phyloP scores from a whole-genome alignment of 1,140 invertebrate species.

The Scaptomyza hsui region DNA sequence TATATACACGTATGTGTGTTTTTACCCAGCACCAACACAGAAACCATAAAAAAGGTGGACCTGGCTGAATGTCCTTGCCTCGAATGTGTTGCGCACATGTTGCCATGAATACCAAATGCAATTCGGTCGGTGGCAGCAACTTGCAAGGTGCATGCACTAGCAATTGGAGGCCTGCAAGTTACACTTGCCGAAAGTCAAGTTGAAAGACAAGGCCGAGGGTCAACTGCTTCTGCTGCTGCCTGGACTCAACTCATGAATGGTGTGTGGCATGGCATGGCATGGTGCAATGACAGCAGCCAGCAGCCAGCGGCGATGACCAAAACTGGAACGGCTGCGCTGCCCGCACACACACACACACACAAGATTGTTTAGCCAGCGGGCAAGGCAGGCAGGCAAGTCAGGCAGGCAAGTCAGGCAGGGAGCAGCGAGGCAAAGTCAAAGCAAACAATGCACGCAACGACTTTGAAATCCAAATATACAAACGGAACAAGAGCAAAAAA shows the following conservation, averaged over 20 bases:
- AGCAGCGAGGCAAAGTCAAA: conserved; percentile 18
- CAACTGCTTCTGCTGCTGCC: conserved; percentile 49
- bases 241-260: neutral
- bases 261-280: neutral
- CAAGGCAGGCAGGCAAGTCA: conserved; percentile 24
- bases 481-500: too few relatives aligned
- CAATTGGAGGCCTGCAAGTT: conserved; percentile 35
- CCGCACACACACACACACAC: conserved; percentile 51
- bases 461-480: conserved; percentile 45
- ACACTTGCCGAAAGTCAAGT: conserved; percentile 71
- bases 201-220: conserved; percentile 76
- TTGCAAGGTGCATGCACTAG: conserved; percentile 18
- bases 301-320: conserved; percentile 24
- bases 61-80: conserved; percentile 43
- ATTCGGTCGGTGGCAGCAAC: conserved; percentile 17
- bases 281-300: conserved; percentile 21
- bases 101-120: conserved; percentile 77
- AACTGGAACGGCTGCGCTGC: neutral
- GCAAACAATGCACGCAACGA: conserved; percentile 39
- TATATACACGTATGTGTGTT: conserved; percentile 12
- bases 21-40: conserved; percentile 11
- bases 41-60: conserved; percentile 19
- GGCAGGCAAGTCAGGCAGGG: neutral
- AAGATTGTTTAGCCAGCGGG: conserved; percentile 56
- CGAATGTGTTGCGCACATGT: conserved; percentile 39